A percentile compares a stretch with the other conserved stretches of the same genome.
Conservation (phyloP, 2,888 invertebrate genomes). For the Selenia dentaria region DNA sequence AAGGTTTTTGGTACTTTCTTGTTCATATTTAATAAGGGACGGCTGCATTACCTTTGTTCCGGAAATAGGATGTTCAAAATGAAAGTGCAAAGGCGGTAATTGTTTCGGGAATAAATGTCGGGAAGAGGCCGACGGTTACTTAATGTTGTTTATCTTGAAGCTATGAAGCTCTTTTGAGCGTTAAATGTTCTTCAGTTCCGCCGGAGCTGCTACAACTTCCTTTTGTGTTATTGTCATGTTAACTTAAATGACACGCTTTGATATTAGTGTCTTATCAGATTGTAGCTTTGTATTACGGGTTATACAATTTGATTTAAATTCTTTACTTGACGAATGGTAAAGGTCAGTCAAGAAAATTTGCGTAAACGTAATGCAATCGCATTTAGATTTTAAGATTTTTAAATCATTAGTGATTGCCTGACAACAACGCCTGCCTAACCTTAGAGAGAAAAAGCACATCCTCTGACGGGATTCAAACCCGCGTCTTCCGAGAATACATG, state of each 20-base stretch:
- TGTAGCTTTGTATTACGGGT: background rate
- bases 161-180: background rate
- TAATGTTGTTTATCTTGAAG: background rate
- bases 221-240: background rate
- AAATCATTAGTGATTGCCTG: too few relatives aligned
- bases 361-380: too few relatives aligned
- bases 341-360: too few relatives aligned
- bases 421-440: too few relatives aligned
- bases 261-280: background rate
- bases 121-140: background rate
- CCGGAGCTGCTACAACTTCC: background rate
- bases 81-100: background rate
- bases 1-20: background rate
- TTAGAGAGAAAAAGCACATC: too few relatives aligned
- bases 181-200: background rate
- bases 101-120: constrained; percentile 4
- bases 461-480: too few relatives aligned
- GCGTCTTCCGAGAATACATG: too few relatives aligned
- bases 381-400: too few relatives aligned
- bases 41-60: constrained; percentile 3
- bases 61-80: background rate
- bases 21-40: constrained; percentile 3
- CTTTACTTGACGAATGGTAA: too few relatives aligned
- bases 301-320: too few relatives aligned
- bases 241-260: background rate